Base-by-base conservation (phyloP, 2,797 vertebrate genomes). In the Glossophaga mutica region DNA sequence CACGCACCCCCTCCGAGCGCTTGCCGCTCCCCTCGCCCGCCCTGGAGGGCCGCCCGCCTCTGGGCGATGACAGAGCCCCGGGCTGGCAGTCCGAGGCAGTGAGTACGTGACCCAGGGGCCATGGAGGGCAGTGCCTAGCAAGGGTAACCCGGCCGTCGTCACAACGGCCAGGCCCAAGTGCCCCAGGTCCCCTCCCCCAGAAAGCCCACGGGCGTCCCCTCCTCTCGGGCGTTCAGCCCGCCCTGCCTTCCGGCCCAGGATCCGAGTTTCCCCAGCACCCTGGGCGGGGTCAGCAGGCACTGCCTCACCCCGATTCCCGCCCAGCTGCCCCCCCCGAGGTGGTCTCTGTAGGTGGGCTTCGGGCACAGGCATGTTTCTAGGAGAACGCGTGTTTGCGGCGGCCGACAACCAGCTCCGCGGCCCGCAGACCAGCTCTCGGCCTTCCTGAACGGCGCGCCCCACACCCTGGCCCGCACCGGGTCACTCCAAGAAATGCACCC, bases 81-180 rank as follows among this genome's bases (percentile, higher is more conserved):
- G 8, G 52, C 21, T 24, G 22, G 52, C 52, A 24, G 52, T 11
- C 24, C 4, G 10, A 59, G 55, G 55, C 55, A 11, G 11, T 29
- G 57, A 1, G 55, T 9, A 12, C 5, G 9, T 22, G 16, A 29
- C 46, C 29, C 0, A 5, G 11, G 39, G 34, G 10, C 12, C 0
- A 7, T 1, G 22, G 77, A 68, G 11, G 34, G 26, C 39, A 2
- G 21, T 5, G 10, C 34, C 62, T 14, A 44, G 42, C 55, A 62
- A 71, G 50, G 65, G 24, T 24, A 34, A 57, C 46, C 48, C 34
- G 26, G 37, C 22, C 39, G 39, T 39, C 39, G 39, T 39, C 0
- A n/a, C 50, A 55, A 34, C 24, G 1, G 78, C 34, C 52, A 55
- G 55, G 29, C 39, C 48, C 14, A 50, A 48, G 32, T 14, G n/a